These are phyloP conservation scores for Myotis myotis DNA, from an alignment of 2,797 vertebrate species.

Conservation along the genomic window DNA sequence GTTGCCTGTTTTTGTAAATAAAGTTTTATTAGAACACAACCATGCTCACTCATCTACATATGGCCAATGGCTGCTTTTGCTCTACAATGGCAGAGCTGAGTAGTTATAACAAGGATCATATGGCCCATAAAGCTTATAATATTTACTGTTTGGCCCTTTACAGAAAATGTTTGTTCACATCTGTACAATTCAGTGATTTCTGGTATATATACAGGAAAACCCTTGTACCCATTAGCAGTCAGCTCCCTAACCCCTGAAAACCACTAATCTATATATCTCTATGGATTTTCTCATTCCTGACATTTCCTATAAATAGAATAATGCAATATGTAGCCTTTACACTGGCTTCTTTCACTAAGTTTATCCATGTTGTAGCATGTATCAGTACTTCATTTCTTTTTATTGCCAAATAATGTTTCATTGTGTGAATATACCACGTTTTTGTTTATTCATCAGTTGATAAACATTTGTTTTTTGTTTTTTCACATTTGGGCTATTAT, in stretches of 20 bases:
- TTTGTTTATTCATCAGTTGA: not conserved
- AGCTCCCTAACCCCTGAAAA: not conserved
- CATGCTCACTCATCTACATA: not conserved
- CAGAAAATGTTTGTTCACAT: not conserved
- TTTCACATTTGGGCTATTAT: not conserved
- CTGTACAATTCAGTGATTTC: not conserved
- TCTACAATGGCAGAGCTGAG: not conserved
- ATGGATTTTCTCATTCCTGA: not conserved
- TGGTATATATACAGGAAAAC: not conserved
- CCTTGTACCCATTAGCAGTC: not conserved
- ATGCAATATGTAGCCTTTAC: not conserved
- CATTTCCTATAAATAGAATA: not conserved
- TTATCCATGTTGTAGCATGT: not conserved
- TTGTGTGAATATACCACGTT: not conserved
- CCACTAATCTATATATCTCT: not conserved
- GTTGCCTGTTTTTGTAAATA: not conserved
- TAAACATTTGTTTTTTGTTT: not conserved
- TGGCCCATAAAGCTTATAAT: not conserved
- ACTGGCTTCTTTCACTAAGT: not conserved
- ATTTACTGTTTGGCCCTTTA: not conserved
- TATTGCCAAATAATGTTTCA: not conserved
- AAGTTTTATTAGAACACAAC: not conserved
- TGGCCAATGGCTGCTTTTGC: not conserved
- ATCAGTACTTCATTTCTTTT: not conserved
- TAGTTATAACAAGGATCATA: not conserved